Conservation (phyloP, 2,113 vertebrate species). For the Clarias batrachus region DNA sequence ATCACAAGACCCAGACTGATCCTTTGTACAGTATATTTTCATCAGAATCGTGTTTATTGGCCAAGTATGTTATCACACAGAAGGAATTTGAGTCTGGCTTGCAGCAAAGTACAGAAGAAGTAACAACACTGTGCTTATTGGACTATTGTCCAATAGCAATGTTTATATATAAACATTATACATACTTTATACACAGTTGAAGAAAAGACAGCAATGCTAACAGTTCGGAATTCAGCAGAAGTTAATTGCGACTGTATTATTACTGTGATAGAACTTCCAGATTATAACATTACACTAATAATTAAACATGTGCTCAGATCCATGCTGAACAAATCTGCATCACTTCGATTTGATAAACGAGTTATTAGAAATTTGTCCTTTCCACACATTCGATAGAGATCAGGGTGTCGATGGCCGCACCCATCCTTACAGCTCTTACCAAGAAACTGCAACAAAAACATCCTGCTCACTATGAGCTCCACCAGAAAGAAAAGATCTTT, state of each 20-base stretch:
- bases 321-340: background rate
- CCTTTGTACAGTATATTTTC: too few relatives aligned
- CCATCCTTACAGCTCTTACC: background rate
- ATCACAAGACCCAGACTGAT: too few relatives aligned
- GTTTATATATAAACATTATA: too few relatives aligned
- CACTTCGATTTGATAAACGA: background rate
- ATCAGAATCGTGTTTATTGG: too few relatives aligned
- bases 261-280: background rate
- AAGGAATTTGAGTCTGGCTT: too few relatives aligned
- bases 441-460: background rate
- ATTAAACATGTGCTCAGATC: background rate
- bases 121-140: too few relatives aligned
- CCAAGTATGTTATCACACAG: too few relatives aligned
- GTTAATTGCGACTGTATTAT: background rate
- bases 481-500: accelerated
- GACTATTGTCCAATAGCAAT: too few relatives aligned
- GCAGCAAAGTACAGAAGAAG: too few relatives aligned
- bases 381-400: background rate
- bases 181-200: too few relatives aligned
- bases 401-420: background rate
- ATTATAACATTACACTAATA: background rate
- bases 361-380: background rate
- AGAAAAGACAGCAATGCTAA: too few relatives aligned
- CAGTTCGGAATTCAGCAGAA: background rate
- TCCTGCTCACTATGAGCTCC: background rate